Conservation (phyloP, 2,888 invertebrate genomes). For the Carpatolechia fugitivella region DNA sequence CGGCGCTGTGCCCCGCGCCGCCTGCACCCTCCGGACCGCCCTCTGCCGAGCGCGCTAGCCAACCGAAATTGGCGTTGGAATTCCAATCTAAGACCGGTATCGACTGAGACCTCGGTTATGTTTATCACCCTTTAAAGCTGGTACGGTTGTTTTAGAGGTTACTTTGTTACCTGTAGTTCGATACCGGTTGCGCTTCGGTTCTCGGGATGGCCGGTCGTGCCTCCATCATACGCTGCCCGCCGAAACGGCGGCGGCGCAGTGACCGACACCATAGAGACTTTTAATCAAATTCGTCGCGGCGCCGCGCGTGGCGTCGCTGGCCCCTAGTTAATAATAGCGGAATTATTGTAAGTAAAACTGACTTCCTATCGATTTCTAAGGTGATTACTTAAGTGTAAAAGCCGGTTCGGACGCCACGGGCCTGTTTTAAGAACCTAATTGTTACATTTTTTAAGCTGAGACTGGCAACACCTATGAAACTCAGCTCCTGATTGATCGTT, state of each 20-base stretch:
- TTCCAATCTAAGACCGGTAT: conserved; percentile 1
- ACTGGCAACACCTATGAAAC: not conserved
- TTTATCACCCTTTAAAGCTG: not conserved
- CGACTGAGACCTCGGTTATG: no score
- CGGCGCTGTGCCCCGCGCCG: conserved; percentile 73
- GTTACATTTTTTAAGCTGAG: not conserved
- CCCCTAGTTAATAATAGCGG: conserved; percentile 66
- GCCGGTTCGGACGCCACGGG: conserved; percentile 9
- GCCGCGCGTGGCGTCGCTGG: conserved; percentile 44
- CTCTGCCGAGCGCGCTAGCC: conserved; percentile 50
- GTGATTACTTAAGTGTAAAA: conserved; percentile 46
- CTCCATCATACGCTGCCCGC: conserved; percentile 7
- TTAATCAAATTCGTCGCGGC: conserved; percentile 56
- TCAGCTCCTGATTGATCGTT: not conserved
- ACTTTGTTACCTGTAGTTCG: not conserved
- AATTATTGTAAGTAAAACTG: conserved; percentile 74
- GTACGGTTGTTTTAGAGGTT: no score
- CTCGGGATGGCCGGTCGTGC: conserved; percentile 16
- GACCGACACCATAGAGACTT: conserved; percentile 51
- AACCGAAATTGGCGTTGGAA: not conserved
- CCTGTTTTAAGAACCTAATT: not conserved
- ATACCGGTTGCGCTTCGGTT: conserved; percentile 17
- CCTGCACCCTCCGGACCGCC: conserved; percentile 53
- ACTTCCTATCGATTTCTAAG: conserved; percentile 76
- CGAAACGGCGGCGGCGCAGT: not conserved